Evolutionary conservation across 2,113 vertebrate species (phyloP).

Genomic region (Notarius lentiginosus): DNA sequence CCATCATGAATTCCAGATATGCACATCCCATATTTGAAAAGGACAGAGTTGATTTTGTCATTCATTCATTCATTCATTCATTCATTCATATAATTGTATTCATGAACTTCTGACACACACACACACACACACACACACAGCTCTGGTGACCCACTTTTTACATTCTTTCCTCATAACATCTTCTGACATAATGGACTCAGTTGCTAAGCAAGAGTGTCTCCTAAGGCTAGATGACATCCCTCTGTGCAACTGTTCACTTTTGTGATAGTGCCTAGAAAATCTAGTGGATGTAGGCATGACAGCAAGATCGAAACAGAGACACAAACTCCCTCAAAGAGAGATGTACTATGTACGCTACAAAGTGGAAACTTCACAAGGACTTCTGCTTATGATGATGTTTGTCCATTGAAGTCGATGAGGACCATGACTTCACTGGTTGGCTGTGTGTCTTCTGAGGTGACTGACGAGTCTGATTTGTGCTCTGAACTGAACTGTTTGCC

Average conservation of each 20-base stretch:
- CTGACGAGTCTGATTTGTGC: too few species aligned
- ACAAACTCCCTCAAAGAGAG: not conserved
- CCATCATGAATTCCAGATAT: not conserved
- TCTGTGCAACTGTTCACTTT: conserved; percentile 7
- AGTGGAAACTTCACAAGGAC: not conserved
- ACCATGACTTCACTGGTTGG: too few species aligned
- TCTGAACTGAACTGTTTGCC: too few species aligned
- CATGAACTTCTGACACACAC: not conserved
- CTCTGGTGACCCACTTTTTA: conserved; percentile 50
- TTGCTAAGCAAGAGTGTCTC: conserved; percentile 68
- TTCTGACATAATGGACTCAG: conserved; percentile 72
- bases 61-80: not conserved
- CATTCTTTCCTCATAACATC: conserved; percentile 64
- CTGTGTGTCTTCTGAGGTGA: too few species aligned
- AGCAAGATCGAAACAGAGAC: not conserved
- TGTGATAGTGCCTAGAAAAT: conserved; percentile 27
- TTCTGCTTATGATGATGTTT: too few species aligned
- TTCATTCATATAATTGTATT: not conserved
- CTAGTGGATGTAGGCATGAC: not conserved
- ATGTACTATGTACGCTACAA: not conserved
- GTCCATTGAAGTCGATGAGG: too few species aligned
- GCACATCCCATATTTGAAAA: not conserved
- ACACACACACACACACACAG: conserved; percentile 10
- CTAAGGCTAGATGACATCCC: not conserved
- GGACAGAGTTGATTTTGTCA: not conserved